Percentiles rank a stretch among this genome's conserved stretches.
phyloP scores from a whole-genome alignment of 1,140 invertebrate species.

The Zaprionus inermis region DNA sequence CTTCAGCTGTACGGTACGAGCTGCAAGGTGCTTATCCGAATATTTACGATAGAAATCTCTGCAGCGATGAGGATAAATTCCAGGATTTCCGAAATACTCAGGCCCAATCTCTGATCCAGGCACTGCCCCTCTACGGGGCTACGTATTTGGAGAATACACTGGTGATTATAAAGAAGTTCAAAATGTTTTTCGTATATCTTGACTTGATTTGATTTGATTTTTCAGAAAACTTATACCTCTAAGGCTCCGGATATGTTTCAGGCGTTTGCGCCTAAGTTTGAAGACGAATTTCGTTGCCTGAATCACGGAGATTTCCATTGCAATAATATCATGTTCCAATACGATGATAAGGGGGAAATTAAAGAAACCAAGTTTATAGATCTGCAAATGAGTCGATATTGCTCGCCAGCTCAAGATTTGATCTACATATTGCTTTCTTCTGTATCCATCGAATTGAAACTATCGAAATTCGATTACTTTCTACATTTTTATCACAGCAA shows the following conservation, averaged over 20 bases:
- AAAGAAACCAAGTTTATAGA: slow-evolving; percentile 64
- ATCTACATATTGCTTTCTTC: slow-evolving; percentile 69
- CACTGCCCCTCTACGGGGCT: slow-evolving; percentile 41
- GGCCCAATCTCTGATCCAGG: slow-evolving; percentile 30
- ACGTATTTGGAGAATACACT: slow-evolving; percentile 31
- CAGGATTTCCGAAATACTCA: slow-evolving; percentile 55
- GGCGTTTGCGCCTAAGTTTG: slow-evolving; percentile 48
- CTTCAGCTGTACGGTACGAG: slow-evolving; percentile 80
- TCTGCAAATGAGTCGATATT: slow-evolving; percentile 72
- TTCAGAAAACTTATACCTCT: slow-evolving; percentile 50
- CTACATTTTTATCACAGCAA: slow-evolving; percentile 64
- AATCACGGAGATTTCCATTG: slow-evolving; percentile 87
- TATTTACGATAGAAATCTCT: slow-evolving; percentile 52
- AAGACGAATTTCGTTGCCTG: slow-evolving; percentile 86
- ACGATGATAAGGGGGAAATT: slow-evolving; percentile 57
- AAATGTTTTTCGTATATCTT: not conserved
- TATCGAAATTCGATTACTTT: slow-evolving; percentile 67
- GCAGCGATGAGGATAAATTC: slow-evolving; percentile 52
- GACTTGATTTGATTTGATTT: not conserved
- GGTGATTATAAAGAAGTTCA: slow-evolving; percentile 22
- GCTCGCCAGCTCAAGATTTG: slow-evolving; percentile 68
- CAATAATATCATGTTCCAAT: slow-evolving; percentile 84
- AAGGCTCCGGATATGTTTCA: slow-evolving; percentile 60
- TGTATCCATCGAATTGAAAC: slow-evolving; percentile 53
- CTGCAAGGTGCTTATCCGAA: slow-evolving; percentile 52